Conservation (phyloP, 1,140 invertebrate species). For the Aphelenchoides avenae region DNA sequence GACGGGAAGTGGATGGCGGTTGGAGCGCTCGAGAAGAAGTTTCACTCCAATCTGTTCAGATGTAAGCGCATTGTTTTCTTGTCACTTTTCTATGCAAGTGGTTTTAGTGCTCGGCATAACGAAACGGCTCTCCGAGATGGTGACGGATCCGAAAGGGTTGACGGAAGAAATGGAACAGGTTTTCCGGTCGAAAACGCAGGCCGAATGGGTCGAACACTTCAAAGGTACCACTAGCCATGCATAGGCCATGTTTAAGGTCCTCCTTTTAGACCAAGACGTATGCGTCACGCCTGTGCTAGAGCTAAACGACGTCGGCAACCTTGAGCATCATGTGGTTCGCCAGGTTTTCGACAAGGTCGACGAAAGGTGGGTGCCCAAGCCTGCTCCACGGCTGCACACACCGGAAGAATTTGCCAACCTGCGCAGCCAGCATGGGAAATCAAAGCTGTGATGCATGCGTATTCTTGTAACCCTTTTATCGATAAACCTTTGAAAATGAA, state of each 20-base stretch:
- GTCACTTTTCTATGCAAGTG: not conserved
- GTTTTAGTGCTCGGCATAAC: slow-evolving; percentile 24
- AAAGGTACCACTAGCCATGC: slow-evolving; percentile 62
- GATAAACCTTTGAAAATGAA: too few species aligned
- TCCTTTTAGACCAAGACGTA: slow-evolving; percentile 69
- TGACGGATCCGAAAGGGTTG: slow-evolving; percentile 64
- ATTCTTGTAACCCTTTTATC: too few species aligned
- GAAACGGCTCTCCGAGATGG: slow-evolving; percentile 66
- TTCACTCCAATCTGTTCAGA: slow-evolving; percentile 74
- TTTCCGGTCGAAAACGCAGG: slow-evolving; percentile 77
- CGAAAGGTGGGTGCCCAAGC: slow-evolving; percentile 29
- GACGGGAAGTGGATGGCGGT: slow-evolving; percentile 82
- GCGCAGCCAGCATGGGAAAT: too few species aligned
- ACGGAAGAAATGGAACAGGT: slow-evolving; percentile 67
- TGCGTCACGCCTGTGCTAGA: slow-evolving; percentile 87
- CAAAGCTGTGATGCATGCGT: too few species aligned
- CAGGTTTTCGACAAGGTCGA: slow-evolving; percentile 26
- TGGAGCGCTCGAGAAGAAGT: slow-evolving; percentile 85
- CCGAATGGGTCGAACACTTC: slow-evolving; percentile 85
- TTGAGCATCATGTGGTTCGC: slow-evolving; percentile 23
- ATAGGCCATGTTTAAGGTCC: slow-evolving; percentile 1
- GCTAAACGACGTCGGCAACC: slow-evolving; percentile 68
- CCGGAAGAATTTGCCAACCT: too few species aligned
- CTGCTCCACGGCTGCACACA: too few species aligned
- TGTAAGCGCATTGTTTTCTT: slow-evolving; percentile 60